Evolutionary conservation across 2,888 invertebrate species (phyloP).

Genomic region (Lumbricus terrestris): DNA sequence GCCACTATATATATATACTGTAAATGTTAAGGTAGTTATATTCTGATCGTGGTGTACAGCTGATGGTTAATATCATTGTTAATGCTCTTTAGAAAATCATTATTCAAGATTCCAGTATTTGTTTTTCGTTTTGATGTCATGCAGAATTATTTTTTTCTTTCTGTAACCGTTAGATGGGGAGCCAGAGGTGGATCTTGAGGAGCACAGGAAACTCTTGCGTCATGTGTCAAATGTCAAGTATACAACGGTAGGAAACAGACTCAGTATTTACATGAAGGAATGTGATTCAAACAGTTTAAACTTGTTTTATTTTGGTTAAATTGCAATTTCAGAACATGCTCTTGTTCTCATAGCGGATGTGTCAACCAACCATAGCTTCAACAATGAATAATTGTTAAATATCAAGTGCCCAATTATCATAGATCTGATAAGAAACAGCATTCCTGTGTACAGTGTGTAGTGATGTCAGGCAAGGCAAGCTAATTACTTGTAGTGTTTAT

Average conservation of each 20-base stretch:
- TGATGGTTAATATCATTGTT: no score
- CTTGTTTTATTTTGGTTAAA: background rate
- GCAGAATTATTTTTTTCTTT: background rate
- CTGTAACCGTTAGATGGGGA: background rate
- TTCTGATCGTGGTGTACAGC: no score
- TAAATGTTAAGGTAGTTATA: no score
- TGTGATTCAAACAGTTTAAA: background rate
- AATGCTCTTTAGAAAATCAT: no score
- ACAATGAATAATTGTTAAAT: background rate
- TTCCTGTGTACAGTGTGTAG: background rate
- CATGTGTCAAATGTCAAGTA: conserved; percentile 14
- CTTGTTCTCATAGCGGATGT: background rate
- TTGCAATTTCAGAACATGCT: background rate
- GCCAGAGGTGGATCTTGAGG: background rate
- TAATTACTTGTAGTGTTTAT: background rate
- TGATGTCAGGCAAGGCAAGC: background rate
- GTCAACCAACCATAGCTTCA: background rate
- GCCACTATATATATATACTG: no score
- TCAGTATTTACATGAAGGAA: background rate
- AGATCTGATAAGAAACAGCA: background rate
- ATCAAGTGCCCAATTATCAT: background rate
- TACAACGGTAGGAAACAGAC: conserved; percentile 5
- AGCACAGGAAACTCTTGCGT: conserved; percentile 10
- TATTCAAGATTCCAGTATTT: background rate
- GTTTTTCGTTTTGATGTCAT: background rate